Base-by-base conservation (phyloP, 2,888 invertebrate species). In the Endotricha flammealis region DNA sequence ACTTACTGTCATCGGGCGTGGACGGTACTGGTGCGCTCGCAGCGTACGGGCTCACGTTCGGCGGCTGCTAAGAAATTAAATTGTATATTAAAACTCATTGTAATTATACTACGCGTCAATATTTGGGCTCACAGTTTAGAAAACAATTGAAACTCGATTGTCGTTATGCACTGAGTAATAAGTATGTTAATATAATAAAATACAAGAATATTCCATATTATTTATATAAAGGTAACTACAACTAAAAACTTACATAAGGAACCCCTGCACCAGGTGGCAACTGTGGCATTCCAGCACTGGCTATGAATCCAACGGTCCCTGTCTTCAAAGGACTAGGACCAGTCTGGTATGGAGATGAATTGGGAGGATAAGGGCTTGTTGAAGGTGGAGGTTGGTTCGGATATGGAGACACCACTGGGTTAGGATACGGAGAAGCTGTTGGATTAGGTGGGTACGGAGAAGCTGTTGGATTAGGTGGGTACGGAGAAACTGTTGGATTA, bases 21-120 rank as follows among this genome's bases (percentile, higher is more conserved):
- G 56, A 43, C 0, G 72, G 62, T 6, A 39, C 59, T 0, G 79
- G 78, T 0, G 79, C 79, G 10, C 64, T 71, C 1, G 79, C 73
- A 0, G 61, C 57, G 39, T 53, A 79, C 1, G 76, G 69, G 17
- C 50, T 63, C 1, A 37, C 9, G 5, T 6, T 13, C 1, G 31
- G 25, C 2, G 48, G 42, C 46, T 53, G 34, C 23, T 44, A 37
- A 32, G 4, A 22, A 36, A 24, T 30, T 9, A 25, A 36, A 9
- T 17, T 17, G 28, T 9, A 6, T 30, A 20, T n/a, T 8, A 20
- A 20, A 7, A 2, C 2, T 4, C 3, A 20, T 4, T 20, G 7
- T 7, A 20, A 4, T 4, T 20, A 6, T 20, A 16, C 16, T 4
- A 16, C 16, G 16, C 16, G 16, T 16, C 16, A 4, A 16, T 16